Evolutionary conservation across 2,113 vertebrate species (phyloP).

Genomic region (Mobula hypostoma): DNA sequence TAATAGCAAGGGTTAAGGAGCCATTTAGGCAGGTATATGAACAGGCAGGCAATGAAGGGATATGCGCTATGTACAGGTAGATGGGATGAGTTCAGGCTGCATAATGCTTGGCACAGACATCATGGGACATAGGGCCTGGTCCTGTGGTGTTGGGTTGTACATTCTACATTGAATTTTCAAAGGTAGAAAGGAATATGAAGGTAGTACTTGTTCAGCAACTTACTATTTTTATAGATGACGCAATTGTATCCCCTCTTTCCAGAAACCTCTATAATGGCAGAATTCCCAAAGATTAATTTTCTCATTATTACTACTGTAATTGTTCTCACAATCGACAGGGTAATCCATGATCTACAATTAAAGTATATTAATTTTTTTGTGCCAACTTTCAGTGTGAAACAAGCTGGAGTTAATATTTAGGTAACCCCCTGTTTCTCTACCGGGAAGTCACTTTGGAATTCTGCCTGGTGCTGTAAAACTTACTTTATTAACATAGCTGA

Average conservation of each 20-base stretch:
- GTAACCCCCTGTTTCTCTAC: not conserved
- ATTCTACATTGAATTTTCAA: too few species aligned
- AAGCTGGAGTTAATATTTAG: not conserved
- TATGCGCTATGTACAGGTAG: too few species aligned
- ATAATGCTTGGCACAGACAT: too few species aligned
- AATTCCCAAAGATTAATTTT: not conserved
- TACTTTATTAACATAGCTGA: not conserved
- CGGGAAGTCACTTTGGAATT: not conserved
- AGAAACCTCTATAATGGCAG: not conserved
- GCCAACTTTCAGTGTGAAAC: too few species aligned
- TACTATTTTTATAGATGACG: not conserved
- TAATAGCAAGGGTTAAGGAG: too few species aligned
- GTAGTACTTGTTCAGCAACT: not conserved
- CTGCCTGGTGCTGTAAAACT: too few species aligned
- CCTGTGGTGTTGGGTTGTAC: too few species aligned
- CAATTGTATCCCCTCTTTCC: not conserved
- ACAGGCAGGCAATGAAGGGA: too few species aligned
- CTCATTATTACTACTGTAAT: not conserved
- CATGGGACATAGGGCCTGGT: too few species aligned
- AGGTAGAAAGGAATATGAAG: not conserved
- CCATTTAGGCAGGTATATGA: too few species aligned
- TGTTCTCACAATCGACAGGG: not conserved
- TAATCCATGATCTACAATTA: not conserved
- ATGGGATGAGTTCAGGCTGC: too few species aligned
- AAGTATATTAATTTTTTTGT: not conserved